Evolutionary conservation across 2,113 vertebrate genomes (phyloP).

Genomic region (Entosphenus tridentatus): DNA sequence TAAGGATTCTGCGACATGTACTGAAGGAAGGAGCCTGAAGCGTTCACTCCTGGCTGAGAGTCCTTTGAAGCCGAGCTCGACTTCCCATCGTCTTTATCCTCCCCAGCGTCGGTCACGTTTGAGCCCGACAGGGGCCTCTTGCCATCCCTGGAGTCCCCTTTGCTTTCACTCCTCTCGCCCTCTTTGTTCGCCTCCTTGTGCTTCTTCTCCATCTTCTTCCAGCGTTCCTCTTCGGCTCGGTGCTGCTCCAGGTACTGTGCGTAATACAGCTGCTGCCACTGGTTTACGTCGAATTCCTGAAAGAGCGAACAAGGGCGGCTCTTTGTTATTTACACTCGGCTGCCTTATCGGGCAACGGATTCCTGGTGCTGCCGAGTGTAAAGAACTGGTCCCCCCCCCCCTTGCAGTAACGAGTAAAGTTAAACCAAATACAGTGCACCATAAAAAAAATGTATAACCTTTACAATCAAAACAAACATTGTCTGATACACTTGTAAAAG

Average conservation of each 20-base stretch:
- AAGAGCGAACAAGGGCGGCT: conserved; percentile 1
- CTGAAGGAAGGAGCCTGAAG: conserved; percentile 52
- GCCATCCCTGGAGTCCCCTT: conserved; percentile 4
- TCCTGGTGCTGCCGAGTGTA: no score
- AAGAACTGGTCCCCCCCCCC: no score
- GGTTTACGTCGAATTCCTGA: conserved; percentile 4
- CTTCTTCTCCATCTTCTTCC: conserved; percentile 64
- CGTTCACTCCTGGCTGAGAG: background rate
- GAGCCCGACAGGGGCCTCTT: conserved; percentile 1
- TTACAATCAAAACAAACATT: no score
- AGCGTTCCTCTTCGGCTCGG: conserved; percentile 37
- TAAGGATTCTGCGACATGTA: conserved; percentile 97
- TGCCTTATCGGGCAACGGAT: no score
- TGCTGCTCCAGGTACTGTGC: conserved; percentile 51
- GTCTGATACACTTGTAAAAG: no score
- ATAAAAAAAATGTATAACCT: no score
- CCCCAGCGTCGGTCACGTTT: background rate
- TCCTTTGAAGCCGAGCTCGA: conserved; percentile 1
- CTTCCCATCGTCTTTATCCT: background rate
- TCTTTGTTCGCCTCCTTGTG: conserved; percentile 36
- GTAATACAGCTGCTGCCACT: conserved; percentile 5
- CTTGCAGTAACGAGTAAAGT: no score
- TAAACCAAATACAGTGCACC: no score
- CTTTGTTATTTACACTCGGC: no score
- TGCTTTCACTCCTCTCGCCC: background rate